Conservation (phyloP, 92 coral and sea anemone species). For the Umimayanthus chanpuru region DNA sequence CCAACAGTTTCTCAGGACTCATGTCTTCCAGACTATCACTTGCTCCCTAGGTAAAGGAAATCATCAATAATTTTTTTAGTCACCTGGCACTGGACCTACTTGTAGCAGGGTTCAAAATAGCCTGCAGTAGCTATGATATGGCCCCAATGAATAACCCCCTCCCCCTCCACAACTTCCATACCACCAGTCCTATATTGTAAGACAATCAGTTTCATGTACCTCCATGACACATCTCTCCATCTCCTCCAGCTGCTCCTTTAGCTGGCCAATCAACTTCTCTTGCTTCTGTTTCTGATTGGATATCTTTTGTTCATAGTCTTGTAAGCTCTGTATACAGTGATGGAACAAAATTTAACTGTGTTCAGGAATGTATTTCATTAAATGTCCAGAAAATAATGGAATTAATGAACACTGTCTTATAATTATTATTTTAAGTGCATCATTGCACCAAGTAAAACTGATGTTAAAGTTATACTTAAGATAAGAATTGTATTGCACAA, state of each 20-base stretch:
- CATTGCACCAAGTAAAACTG: no score
- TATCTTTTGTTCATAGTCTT: slow-evolving; percentile 59
- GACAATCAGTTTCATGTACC: slow-evolving; percentile 41
- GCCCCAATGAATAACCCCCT: no score
- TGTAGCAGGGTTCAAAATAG: no score
- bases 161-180: no score
- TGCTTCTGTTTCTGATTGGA: slow-evolving; percentile 81
- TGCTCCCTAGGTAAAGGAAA: slow-evolving; percentile 64
- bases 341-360: neutral
- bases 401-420: no score
- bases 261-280: slow-evolving; percentile 85
- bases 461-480: no score
- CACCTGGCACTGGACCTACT: no score
- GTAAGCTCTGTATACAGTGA: slow-evolving; percentile 1
- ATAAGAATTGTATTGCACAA: no score
- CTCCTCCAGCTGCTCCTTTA: slow-evolving; percentile 92
- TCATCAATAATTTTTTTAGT: neutral
- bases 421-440: no score
- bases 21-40: slow-evolving; percentile 72
- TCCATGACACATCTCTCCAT: slow-evolving; percentile 93
- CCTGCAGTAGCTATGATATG: no score
- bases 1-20: slow-evolving; percentile 88
- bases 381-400: neutral
- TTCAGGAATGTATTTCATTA: neutral
- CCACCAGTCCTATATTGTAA: no score